Percentiles rank a stretch among this genome's conserved stretches.
phyloP scores from a whole-genome alignment of 2,888 invertebrate genomes.

The Caenorhabditis afra region DNA sequence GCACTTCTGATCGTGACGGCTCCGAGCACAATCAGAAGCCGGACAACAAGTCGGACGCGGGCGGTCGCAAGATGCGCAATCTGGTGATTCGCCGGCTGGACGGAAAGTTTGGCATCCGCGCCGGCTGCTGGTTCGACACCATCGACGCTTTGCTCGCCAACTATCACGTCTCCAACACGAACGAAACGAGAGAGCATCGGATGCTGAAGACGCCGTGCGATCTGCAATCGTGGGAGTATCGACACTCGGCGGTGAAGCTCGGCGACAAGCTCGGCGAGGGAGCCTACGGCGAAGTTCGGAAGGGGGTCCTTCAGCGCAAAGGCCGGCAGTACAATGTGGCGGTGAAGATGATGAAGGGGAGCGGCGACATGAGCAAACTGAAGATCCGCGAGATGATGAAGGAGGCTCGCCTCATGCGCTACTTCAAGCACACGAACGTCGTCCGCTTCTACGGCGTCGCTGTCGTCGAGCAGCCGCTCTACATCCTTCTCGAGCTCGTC shows the following conservation, averaged over 20 bases:
- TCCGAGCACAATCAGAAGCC: slow-evolving; percentile 5
- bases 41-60: slow-evolving; percentile 17
- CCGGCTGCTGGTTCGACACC: slow-evolving; percentile 16
- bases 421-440: slow-evolving; percentile 57
- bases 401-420: slow-evolving; percentile 60
- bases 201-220: slow-evolving; percentile 41
- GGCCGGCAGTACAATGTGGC: slow-evolving; percentile 44
- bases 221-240: slow-evolving; percentile 49
- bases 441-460: slow-evolving; percentile 61
- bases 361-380: slow-evolving; percentile 43
- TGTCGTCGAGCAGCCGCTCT: slow-evolving; percentile 61
- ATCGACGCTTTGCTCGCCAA: slow-evolving; percentile 35
- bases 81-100: slow-evolving; percentile 46
- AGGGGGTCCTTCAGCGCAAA: slow-evolving; percentile 43
- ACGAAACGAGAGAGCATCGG: slow-evolving; percentile 29
- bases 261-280: slow-evolving; percentile 60
- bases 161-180: slow-evolving; percentile 23
- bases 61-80: slow-evolving; percentile 39
- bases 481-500: slow-evolving; percentile 40
- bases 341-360: slow-evolving; percentile 56
- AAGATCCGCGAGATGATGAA: slow-evolving; percentile 65
- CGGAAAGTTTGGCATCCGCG: slow-evolving; percentile 30
- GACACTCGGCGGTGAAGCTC: slow-evolving; percentile 54
- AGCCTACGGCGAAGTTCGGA: slow-evolving; percentile 61
- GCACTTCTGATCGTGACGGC: slow-evolving; percentile 18